Evolutionary conservation across 2,888 invertebrate genomes (phyloP), one percentile per base, ranked within the genome.

Genomic region (Apeira syringaria): DNA sequence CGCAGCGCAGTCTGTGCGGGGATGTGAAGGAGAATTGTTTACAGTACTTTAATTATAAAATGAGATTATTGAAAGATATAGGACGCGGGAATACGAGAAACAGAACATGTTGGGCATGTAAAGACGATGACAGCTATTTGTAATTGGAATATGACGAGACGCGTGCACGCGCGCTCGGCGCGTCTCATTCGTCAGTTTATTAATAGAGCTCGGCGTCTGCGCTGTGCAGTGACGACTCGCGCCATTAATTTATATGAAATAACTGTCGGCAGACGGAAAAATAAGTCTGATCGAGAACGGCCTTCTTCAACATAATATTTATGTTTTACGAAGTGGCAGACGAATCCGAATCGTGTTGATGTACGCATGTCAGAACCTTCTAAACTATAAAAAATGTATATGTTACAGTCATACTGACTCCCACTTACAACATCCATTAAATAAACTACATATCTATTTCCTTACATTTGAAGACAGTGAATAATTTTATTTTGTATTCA

Each of bases 211-310:
- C 80, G 73, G 86, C 84, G 88, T 87, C 88, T 88, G 89, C 80
- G 85, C 80, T 88, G 89, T 80, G 85, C 80, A 82, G 80, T 89
- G 86, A 89, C 86, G 87, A 87, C 87, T 87, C 86, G 74, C 85
- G 81, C 89, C 88, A 88, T 89, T 88, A 87, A 88, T 89, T 88
- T 88, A 87, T 89, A 88, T 88, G 86, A 89, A 88, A 89, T 89
- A 88, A 87, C 87, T 88, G 89, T 88, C 86, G 87, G 85, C 88
- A 87, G 84, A 81, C 80, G 76, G 81, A 88, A 88, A 89, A 89
- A 88, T 86, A 84, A 86, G 80, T 86, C 77, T 76, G 78, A 84
- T 85, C 71, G 77, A 73, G 80, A 84, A 80, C 70, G 83, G 82
- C 83, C 85, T 88, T 85, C 84, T 74, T 72, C 72, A 80, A 71